Evolutionary conservation across 2,888 invertebrate genomes (phyloP).

Genomic region (Margaritifera margaritifera): DNA sequence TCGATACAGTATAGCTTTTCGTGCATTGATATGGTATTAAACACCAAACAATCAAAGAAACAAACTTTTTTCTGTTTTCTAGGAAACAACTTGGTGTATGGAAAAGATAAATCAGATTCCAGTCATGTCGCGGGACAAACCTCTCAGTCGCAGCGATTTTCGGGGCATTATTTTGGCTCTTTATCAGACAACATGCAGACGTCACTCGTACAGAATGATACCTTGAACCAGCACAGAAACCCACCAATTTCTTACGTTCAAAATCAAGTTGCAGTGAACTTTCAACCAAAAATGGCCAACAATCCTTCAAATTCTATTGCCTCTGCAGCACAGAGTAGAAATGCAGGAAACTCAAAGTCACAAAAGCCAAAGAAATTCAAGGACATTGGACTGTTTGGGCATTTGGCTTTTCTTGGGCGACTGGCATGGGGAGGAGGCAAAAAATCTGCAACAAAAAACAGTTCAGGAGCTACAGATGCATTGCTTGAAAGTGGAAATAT

Average conservation of each 20-base stretch:
- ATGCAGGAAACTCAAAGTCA: constrained; percentile 29
- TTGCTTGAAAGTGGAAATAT: too few relatives aligned
- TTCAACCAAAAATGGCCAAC: constrained; percentile 72
- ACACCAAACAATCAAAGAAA: too few relatives aligned
- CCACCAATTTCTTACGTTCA: constrained; percentile 82
- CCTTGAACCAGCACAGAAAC: constrained; percentile 61
- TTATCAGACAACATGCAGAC: constrained; percentile 67
- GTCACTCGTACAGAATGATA: constrained; percentile 75
- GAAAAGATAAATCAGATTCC: constrained; percentile 37
- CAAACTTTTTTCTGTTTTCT: constrained; percentile 10
- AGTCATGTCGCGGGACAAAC: constrained; percentile 36
- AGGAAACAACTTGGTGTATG: constrained; percentile 48
- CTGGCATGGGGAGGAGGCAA: constrained; percentile 30
- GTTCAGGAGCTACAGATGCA: too few relatives aligned
- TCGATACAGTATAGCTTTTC: too few relatives aligned
- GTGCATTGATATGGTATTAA: too few relatives aligned
- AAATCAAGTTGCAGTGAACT: constrained; percentile 79
- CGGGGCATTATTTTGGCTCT: constrained; percentile 48
- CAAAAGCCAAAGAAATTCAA: constrained; percentile 51
- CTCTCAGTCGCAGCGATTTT: not conserved
- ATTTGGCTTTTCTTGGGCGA: constrained; percentile 31
- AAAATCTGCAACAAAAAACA: too few relatives aligned
- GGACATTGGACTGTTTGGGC: constrained; percentile 48
- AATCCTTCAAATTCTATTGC: constrained; percentile 58
- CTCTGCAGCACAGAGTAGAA: constrained; percentile 14